phyloP scores from a whole-genome alignment of 2,113 vertebrate species.

The Psephotus haematonotus region DNA sequence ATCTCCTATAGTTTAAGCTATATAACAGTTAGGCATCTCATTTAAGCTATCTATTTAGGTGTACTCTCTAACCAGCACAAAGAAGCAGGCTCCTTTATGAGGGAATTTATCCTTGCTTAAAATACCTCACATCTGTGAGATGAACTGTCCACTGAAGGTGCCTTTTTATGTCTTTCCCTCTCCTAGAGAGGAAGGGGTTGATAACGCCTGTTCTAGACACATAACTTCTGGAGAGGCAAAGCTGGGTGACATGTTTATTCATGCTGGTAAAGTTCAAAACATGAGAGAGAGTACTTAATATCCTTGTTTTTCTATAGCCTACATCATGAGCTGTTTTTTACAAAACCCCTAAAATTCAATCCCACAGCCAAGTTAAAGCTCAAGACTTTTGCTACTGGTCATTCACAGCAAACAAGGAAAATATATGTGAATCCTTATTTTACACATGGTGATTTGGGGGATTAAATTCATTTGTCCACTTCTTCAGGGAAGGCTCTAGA shows the following conservation, averaged over 20 bases:
- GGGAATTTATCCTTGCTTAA: background rate
- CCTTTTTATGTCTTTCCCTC: background rate
- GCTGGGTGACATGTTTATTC: background rate
- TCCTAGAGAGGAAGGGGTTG: background rate
- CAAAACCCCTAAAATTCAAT: background rate
- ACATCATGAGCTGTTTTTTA: accelerated
- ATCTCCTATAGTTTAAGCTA: background rate
- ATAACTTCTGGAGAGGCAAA: background rate
- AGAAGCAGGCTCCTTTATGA: background rate
- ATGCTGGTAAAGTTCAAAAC: background rate
- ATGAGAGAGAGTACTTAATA: background rate
- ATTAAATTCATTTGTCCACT: background rate
- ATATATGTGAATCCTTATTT: background rate
- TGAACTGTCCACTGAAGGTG: background rate
- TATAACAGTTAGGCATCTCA: background rate
- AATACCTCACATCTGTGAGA: background rate
- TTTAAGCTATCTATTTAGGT: background rate
- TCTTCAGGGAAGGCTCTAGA: background rate
- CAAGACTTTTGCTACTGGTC: background rate
- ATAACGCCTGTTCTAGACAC: background rate
- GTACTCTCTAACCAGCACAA: background rate
- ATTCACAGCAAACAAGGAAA: background rate
- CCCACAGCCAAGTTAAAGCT: background rate
- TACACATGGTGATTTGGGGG: background rate
- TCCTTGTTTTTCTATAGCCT: background rate